Base-by-base conservation (phyloP, 2,113 vertebrate genomes). In the Prietella phreatophila region DNA sequence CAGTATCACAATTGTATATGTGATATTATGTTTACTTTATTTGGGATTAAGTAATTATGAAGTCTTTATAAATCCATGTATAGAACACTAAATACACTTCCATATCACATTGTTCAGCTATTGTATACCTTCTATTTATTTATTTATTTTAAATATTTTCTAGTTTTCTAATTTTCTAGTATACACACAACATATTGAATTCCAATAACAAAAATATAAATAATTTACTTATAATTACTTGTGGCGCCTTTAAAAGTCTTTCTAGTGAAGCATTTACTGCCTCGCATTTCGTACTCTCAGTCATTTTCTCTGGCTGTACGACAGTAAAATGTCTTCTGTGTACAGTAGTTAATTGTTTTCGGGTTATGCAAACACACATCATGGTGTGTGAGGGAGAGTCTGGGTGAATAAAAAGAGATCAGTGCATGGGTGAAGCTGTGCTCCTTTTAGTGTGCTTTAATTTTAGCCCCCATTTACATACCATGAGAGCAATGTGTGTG, bases 391-490 rank as follows among this genome's bases (percentile, higher is more conserved):
- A 61, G 76, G 33, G 42, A 76, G 60, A 11, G 13, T 84, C 22
- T 84, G 25, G 50, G 11, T n/a, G 42, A 30, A 53, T n/a, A 47
- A 58, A 80, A 56, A 39, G 50, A 69, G 27, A 65, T 63, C 36
- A 58, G 47, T 73, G 10, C 30, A 47, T 69, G 30, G 53, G 56
- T 69, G 39, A 60, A 58, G 84, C 83, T 15, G 2, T 82, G 42
- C 76, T 86, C 11, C n/a, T 17, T 36, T 3, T 75, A 69, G 33
- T 39, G 85, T 65, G 78, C 81, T 87, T 89, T 87, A 8, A 78
- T 82, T 83, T 47, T 79, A 71, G 39, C 79, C 36, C 36, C 86
- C 47, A 85, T 88, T 85, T 86, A 76, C 80, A 86, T 83, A 85
- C 81, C 33, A 75, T 17, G 39, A 69, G n/a, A 19, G 47, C 65